A percentile compares a stretch with the other conserved stretches of the same genome.
Conservation (phyloP, 2,113 vertebrate species). For the Sula dactylatra region DNA sequence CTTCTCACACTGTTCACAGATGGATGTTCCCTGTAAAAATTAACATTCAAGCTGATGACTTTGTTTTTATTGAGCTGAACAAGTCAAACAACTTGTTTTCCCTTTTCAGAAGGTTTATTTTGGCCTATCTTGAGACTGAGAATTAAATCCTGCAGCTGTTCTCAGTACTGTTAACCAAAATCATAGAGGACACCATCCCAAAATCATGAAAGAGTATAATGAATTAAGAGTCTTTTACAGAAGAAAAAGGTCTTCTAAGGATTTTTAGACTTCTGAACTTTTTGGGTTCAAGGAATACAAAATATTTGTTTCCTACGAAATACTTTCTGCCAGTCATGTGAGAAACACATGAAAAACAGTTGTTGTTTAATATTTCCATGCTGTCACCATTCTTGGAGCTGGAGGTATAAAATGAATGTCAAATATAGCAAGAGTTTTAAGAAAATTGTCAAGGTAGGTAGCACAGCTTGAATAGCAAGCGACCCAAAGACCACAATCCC, state of each 20-base stretch:
- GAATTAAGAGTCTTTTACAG: neutral
- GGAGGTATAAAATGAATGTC: neutral
- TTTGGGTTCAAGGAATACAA: neutral
- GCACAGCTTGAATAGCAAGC: neutral
- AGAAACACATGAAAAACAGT: neutral
- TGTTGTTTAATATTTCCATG: neutral
- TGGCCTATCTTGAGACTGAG: neutral
- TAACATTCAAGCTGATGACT: neutral
- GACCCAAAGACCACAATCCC: neutral
- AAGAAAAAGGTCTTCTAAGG: neutral
- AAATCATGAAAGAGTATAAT: neutral
- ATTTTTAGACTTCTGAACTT: neutral
- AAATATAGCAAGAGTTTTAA: neutral
- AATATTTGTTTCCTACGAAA: neutral
- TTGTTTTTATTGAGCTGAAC: constrained; percentile 1
- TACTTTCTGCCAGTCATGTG: neutral
- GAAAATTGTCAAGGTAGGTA: neutral
- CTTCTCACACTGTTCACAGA: neutral
- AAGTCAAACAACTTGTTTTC: constrained; percentile 22
- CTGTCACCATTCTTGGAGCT: neutral
- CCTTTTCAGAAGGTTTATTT: constrained; percentile 20
- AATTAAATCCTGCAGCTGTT: neutral
- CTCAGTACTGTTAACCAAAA: neutral
- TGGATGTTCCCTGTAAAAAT: constrained; percentile 7
- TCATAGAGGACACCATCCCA: neutral